phyloP scores from a whole-genome alignment of 2,113 vertebrate genomes.

The Xiphophorus hellerii region DNA sequence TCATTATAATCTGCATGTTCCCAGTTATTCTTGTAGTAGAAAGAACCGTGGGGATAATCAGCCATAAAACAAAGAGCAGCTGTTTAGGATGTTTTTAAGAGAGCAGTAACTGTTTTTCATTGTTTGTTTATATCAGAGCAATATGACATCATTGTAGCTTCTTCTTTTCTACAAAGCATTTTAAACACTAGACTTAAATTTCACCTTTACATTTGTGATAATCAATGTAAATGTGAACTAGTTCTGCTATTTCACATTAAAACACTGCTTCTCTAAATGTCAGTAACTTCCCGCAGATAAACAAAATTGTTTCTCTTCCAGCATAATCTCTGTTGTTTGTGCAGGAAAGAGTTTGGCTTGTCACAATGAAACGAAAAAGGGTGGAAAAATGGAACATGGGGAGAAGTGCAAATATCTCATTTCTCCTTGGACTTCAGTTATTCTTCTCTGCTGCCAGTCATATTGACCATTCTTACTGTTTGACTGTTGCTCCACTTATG shows the following conservation, averaged over 20 bases:
- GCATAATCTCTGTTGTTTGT: conserved; percentile 45
- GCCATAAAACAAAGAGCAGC: not conserved
- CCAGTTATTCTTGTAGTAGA: not conserved
- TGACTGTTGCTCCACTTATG: conserved; percentile 9
- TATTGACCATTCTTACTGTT: conserved; percentile 41
- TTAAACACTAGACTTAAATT: not conserved
- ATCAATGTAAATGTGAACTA: conserved; percentile 9
- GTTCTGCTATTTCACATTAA: not conserved
- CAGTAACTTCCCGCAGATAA: not conserved
- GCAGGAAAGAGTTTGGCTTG: conserved; percentile 21
- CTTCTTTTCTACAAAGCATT: not conserved
- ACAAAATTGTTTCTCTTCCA: conserved; percentile 40
- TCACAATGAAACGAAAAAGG: conserved; percentile 22
- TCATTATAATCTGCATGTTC: not conserved
- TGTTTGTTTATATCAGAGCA: not conserved
- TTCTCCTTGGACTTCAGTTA: conserved; percentile 18
- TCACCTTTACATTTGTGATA: not conserved
- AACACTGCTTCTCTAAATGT: not conserved
- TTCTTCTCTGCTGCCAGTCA: conserved; percentile 23
- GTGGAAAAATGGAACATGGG: not conserved
- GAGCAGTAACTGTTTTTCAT: not conserved
- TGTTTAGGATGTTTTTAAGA: not conserved
- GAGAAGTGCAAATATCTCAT: conserved; percentile 28
- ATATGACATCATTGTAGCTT: not conserved
- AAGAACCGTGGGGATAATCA: not conserved